A percentile compares a stretch with the other conserved stretches of the same genome.
These are phyloP conservation scores for Ricordea florida DNA, from an alignment of 92 coral and sea anemone species.

Conservation along the genomic window DNA sequence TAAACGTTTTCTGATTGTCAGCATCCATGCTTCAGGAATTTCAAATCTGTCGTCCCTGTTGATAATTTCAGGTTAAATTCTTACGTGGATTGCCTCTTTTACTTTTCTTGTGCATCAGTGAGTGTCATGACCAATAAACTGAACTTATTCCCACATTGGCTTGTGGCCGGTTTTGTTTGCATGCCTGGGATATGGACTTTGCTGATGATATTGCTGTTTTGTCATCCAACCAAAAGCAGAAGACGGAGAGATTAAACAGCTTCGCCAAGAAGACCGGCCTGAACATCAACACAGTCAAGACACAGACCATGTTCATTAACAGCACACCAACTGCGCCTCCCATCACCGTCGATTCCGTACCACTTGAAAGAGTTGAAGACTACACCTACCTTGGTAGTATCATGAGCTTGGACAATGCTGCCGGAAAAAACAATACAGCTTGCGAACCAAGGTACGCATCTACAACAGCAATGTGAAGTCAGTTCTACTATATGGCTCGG, in stretches of 20 bases:
- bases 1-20: too few species aligned
- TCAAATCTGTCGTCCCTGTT: too few species aligned
- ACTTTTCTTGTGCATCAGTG: too few species aligned
- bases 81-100: too few species aligned
- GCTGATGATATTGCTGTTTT: background rate
- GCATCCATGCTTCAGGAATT: too few species aligned
- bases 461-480: slow-evolving; percentile 9
- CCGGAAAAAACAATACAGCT: background rate
- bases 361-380: background rate
- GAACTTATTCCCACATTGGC: too few species aligned
- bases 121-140: too few species aligned
- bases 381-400: background rate
- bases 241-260: too few species aligned
- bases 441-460: background rate
- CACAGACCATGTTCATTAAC: background rate
- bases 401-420: background rate
- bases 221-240: background rate
- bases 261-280: background rate
- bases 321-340: background rate
- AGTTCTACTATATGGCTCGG: slow-evolving; percentile 2
- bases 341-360: background rate
- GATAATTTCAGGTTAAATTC: too few species aligned
- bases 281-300: background rate
- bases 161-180: too few species aligned
- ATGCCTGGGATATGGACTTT: background rate